Percentiles rank a stretch among this genome's conserved stretches.
Evolutionary conservation across 23 tunicate species (phyloP).

Genomic region (Trididemnum clinides): DNA sequence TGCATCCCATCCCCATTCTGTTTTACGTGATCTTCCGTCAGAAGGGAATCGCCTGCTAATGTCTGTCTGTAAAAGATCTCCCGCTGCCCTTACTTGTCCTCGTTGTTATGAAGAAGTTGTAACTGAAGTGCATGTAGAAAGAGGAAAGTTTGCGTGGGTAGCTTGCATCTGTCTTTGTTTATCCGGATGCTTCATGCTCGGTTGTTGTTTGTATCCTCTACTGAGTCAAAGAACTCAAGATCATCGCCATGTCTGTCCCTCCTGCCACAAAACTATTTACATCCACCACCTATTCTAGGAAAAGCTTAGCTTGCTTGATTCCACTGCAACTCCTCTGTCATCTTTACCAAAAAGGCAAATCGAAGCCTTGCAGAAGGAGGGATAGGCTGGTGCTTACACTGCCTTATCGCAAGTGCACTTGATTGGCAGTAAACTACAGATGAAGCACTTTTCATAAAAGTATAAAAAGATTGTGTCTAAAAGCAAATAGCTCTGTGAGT

Average conservation of each 20-base stretch:
- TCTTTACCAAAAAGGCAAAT: no score
- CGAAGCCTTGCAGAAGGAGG: no score
- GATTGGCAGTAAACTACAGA: no score
- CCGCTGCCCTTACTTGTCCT: slow-evolving; percentile 1
- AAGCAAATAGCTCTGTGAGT: no score
- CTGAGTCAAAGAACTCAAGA: not conserved
- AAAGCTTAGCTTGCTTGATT: no score
- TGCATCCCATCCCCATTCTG: not conserved
- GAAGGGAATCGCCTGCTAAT: not conserved
- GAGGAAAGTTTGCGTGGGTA: not conserved
- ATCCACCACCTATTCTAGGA: not conserved
- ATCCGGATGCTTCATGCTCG: not conserved
- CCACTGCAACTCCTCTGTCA: no score
- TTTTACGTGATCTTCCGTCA: not conserved
- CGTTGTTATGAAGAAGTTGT: not conserved
- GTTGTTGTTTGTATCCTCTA: not conserved
- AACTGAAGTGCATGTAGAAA: not conserved
- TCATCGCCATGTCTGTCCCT: slow-evolving; percentile 6
- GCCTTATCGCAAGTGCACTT: no score
- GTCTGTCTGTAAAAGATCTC: not conserved
- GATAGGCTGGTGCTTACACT: no score
- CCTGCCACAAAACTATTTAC: not conserved
- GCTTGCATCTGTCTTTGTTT: not conserved
- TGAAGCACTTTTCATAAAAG: no score
- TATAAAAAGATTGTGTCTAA: no score